Evolutionary conservation across 2,797 vertebrate species (phyloP).

Genomic region (Gymnocypris eckloni): DNA sequence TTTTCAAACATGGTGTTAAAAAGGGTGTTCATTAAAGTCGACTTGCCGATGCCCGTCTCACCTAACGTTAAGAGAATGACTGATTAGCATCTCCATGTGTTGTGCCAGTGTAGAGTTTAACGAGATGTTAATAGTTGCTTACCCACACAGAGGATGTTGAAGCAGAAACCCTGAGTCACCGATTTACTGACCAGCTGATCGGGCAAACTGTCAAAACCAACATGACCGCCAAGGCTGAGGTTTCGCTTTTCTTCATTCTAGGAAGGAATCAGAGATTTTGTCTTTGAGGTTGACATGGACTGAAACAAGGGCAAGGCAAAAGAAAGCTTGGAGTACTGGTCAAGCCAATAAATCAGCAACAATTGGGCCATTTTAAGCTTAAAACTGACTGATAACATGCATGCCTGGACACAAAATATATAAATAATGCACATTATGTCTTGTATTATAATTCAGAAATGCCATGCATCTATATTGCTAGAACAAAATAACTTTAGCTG

Average conservation of each 20-base stretch:
- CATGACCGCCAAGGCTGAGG: conserved; percentile 92
- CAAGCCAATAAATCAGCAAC: neutral
- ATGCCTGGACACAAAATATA: no score
- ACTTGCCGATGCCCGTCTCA: conserved; percentile 98
- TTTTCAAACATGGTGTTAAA: conserved; percentile 99
- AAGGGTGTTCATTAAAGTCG: conserved; percentile 97
- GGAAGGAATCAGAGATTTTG: conserved; percentile 22
- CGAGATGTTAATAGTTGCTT: conserved; percentile 69
- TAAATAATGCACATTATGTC: neutral
- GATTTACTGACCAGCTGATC: conserved; percentile 99
- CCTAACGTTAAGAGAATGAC: conserved; percentile 73
- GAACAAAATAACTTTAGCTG: neutral
- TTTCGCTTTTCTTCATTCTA: conserved; percentile 93
- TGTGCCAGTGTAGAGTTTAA: neutral
- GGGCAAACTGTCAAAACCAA: conserved; percentile 97
- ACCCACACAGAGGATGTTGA: conserved; percentile 99
- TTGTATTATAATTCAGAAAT: neutral
- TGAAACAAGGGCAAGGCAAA: neutral
- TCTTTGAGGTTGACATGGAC: neutral
- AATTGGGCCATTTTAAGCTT: neutral
- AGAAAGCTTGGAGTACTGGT: neutral
- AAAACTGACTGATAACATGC: neutral
- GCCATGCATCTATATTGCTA: neutral
- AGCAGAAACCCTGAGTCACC: conserved; percentile 97
- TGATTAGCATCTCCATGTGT: conserved; percentile 4